These are phyloP conservation scores for Eristalis pertinax DNA, from an alignment of 2,888 invertebrate species.

Conservation along the genomic window DNA sequence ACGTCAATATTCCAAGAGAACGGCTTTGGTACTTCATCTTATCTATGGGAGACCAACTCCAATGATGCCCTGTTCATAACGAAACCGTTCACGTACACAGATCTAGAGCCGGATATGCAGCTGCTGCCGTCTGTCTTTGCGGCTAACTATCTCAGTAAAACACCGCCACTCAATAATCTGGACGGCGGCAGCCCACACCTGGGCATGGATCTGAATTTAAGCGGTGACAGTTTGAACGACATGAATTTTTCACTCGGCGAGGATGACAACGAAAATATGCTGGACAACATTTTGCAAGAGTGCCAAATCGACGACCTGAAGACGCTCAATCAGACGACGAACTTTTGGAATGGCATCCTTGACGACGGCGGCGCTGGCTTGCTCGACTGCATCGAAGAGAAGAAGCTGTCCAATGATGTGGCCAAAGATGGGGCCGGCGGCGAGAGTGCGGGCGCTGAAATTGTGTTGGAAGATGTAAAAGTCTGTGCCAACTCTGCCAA, in stretches of 20 bases:
- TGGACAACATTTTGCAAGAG: conserved; percentile 81
- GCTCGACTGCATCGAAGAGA: conserved; percentile 78
- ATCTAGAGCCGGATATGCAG: conserved; percentile 79
- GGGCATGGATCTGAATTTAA: conserved; percentile 80
- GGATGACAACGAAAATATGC: conserved; percentile 80
- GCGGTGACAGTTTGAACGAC: conserved; percentile 80
- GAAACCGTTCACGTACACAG: conserved; percentile 79
- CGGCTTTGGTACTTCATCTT: conserved; percentile 55
- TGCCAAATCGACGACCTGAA: conserved; percentile 81
- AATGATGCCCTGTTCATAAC: conserved; percentile 76
- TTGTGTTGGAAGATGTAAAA: conserved; percentile 73
- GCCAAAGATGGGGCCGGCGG: conserved; percentile 53
- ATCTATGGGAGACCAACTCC: conserved; percentile 69
- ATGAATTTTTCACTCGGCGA: conserved; percentile 80
- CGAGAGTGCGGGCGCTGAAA: conserved; percentile 77
- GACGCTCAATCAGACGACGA: conserved; percentile 80
- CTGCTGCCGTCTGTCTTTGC: conserved; percentile 77
- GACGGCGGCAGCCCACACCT: conserved; percentile 37
- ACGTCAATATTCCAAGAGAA: conserved; percentile 57
- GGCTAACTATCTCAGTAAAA: conserved; percentile 65
- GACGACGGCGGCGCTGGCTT: conserved; percentile 78
- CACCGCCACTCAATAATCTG: conserved; percentile 25
- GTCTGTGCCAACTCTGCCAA: conserved; percentile 34
- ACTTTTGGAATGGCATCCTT: conserved; percentile 81
- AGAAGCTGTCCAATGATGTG: conserved; percentile 74